Evolutionary conservation across 2,888 invertebrate genomes (phyloP).

Genomic region (Eupithecia pulchellata): DNA sequence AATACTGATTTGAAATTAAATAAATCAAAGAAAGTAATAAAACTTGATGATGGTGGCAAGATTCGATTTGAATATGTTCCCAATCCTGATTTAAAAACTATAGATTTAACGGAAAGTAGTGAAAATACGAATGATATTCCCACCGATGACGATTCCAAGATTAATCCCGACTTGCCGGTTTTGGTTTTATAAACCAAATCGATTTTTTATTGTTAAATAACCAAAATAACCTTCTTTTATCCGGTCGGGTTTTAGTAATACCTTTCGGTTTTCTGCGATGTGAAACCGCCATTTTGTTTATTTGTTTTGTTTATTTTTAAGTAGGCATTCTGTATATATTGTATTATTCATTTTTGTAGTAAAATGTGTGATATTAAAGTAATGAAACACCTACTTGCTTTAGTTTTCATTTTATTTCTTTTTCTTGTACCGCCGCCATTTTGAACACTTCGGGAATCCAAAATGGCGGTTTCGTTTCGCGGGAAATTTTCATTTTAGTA

Average conservation of each 20-base stretch:
- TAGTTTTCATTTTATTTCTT: constrained; percentile 41
- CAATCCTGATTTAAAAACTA: constrained; percentile 17
- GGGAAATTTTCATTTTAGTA: constrained; percentile 34
- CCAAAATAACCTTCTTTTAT: constrained; percentile 1
- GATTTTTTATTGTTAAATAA: constrained; percentile 6
- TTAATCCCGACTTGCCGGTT: constrained; percentile 21
- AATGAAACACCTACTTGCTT: constrained; percentile 38
- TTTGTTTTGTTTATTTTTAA: constrained; percentile 13
- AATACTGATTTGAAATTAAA: not conserved
- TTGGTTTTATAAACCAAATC: constrained; percentile 25
- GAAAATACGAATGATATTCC: constrained; percentile 18
- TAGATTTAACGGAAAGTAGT: constrained; percentile 3
- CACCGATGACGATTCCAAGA: constrained; percentile 21
- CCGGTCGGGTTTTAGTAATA: constrained; percentile 11
- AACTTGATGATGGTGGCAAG: not conserved
- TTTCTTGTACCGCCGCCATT: constrained; percentile 34
- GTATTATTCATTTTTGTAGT: constrained; percentile 37
- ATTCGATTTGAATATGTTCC: constrained; percentile 17
- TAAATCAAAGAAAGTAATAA: constrained; percentile 2
- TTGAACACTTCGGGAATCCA: constrained; percentile 20
- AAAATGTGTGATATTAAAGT: constrained; percentile 45
- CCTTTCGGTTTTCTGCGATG: constrained; percentile 29
- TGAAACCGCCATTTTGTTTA: constrained; percentile 30
- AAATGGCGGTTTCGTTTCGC: constrained; percentile 35
- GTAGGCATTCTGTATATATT: constrained; percentile 29